Base-by-base conservation (phyloP, 37 sponge, comb jelly and placozoan genomes). In the Ephydatia muelleri region DNA sequence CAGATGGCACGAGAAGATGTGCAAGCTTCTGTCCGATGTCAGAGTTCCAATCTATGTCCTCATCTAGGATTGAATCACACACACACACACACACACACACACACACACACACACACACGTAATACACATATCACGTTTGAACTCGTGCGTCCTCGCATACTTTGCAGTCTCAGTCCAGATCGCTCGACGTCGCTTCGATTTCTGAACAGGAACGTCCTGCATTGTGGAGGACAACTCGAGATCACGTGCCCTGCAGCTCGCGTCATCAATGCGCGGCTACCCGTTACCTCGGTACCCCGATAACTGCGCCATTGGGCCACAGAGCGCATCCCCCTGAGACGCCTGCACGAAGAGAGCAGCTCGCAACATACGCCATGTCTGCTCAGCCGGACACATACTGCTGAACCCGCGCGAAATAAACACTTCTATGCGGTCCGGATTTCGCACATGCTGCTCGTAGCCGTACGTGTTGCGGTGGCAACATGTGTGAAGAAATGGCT, bases 231-330 rank as follows among this genome's bases (percentile, higher is more conserved):
- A 5, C 49, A 26, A 23, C 16, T 25, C 6, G 31, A 11, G 32
- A 9, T 1, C 33, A 0, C 19, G 25, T 27, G n/a, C 27, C 40
- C 0, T 36, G 38, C 16, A 1, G n/a, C 76, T 21, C 2, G 22
- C 40, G 37, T 16, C 40, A 38, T 32, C 43, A 43, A 43, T 29
- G 8, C 3, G 3, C 4, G 29, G 3, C 29, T 68, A n/a, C 48
- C 57, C 23, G 49, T 9, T 64, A 91, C 92, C 88, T 88, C 49
- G 92, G 88, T 27, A 92, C 82, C 14, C 92, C 92, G 70, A 92
- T 35, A 29, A 72, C 82, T 13, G 88, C 92, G 19, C 92, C 92
- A 2, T 34, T 31, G 13, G 92, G 88, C 34, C 88, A 73, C 3
- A 33, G 3, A 2, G 92, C 64, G 40, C 49, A 29, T 16, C 92